Base-by-base conservation (phyloP, 2,113 vertebrate genomes). In the Sclerurus mexicanus region DNA sequence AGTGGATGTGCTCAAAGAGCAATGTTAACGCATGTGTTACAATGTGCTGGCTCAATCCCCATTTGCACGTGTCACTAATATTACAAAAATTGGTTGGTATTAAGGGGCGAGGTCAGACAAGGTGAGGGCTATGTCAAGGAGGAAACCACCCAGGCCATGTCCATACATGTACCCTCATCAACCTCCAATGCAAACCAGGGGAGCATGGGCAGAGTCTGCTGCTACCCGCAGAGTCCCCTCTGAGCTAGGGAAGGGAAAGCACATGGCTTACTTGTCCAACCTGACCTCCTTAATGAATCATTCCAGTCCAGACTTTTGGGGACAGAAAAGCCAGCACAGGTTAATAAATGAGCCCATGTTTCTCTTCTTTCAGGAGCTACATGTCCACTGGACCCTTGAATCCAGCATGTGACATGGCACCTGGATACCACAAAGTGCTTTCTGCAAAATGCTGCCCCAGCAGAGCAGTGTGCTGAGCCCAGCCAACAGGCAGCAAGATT, bases 21-120 rank as follows among this genome's bases (percentile, higher is more conserved):
- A 56, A 39, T 0, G 3, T 1, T 39, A 83, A 80, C 23, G 8
- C 0, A 0, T 47, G 22, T 5, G 35, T 39, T 55, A 44, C 2
- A 12, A 28, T 46, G 25, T 1, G 18, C 53, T 77, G 71, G 6
- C 60, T 58, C 35, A 14, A 46, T 23, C 31, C 37, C 31, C 40
- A 11, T 19, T 42, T 6, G 2, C 27, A 16, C 0, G 0, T 24
- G 40, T 14, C 72, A 52, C 21, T 55, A 27, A 59, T 39, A 56
- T 33, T 46, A 42, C 59, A 93, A 63, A 91, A 64, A 71, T 1
- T 5, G 3, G 7, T 52, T 35, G 19, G 22, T 14, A 31, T 9
- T 47, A 67, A 74, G 46, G 18, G 30, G 19, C 0, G 1, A 44
- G 42, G 33, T 84, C 35, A 73, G 67, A 67, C 22, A 82, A 80